phyloP scores from a whole-genome alignment of 2,888 invertebrate genomes.

The Branchipolynoe longqiensis region DNA sequence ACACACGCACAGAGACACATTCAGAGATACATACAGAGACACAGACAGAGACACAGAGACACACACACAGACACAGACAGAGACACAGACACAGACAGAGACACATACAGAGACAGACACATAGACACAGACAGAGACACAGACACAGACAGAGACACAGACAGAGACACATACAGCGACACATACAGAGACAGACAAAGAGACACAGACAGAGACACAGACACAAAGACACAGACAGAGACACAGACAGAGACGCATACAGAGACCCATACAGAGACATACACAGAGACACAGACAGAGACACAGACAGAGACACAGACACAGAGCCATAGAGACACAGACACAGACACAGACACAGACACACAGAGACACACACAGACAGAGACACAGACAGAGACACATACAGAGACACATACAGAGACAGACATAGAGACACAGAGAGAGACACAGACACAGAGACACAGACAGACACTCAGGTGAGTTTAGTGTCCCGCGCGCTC shows the following conservation, averaged over 20 bases:
- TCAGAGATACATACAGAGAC: neutral
- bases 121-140: neutral
- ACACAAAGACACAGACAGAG: neutral
- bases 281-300: neutral
- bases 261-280: neutral
- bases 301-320: slow-evolving; percentile 4
- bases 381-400: no score
- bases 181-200: slow-evolving; percentile 11
- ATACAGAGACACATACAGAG: no score
- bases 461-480: no score
- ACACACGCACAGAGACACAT: neutral
- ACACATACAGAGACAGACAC: neutral
- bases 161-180: neutral
- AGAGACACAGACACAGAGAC: no score
- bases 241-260: neutral
- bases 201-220: neutral
- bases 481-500: no score
- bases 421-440: no score
- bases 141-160: neutral
- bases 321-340: neutral
- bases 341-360: neutral
- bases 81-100: neutral
- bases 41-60: neutral
- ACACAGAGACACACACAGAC: neutral
- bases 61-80: neutral